Conservation (phyloP, 2,113 vertebrate genomes). For the Apeltes quadracus region DNA sequence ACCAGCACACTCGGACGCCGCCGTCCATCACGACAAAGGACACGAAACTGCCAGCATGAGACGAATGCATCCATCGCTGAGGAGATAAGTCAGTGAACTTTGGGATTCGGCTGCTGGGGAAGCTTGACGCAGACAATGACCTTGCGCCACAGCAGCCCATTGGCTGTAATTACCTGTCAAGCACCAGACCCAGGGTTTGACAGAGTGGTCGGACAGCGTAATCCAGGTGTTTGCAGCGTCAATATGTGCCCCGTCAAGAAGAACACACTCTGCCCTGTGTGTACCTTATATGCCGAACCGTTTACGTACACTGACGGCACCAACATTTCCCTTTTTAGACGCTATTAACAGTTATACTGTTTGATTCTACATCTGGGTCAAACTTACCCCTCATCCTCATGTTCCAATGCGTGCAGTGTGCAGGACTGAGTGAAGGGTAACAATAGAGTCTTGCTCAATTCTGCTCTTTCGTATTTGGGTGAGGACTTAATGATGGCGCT, state of each 20-base stretch:
- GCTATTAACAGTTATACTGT: too few species aligned
- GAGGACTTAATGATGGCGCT: slow-evolving; percentile 3
- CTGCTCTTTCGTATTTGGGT: not conserved
- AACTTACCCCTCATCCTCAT: too few species aligned
- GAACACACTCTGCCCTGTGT: slow-evolving; percentile 42
- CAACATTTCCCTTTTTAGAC: too few species aligned
- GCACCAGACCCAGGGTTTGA: slow-evolving; percentile 52
- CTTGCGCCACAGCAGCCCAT: slow-evolving; percentile 55
- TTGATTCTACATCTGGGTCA: too few species aligned
- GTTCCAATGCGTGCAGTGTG: too few species aligned
- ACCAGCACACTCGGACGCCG: slow-evolving; percentile 8
- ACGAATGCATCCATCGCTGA: slow-evolving; percentile 48
- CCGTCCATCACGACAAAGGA: slow-evolving; percentile 51
- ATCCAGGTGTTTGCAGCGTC: slow-evolving; percentile 63
- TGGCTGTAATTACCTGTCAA: slow-evolving; percentile 75
- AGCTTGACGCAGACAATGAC: slow-evolving; percentile 50
- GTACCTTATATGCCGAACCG: too few species aligned
- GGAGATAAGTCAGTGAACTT: slow-evolving; percentile 59
- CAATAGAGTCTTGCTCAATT: too few species aligned
- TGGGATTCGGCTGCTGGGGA: slow-evolving; percentile 25
- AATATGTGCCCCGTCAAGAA: slow-evolving; percentile 19
- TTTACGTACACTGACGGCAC: too few species aligned
- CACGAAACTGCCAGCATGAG: slow-evolving; percentile 45
- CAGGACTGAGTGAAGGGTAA: too few species aligned
- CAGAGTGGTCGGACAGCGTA: slow-evolving; percentile 43